Evolutionary conservation across 2,888 invertebrate genomes (phyloP).

Genomic region (Drosophila pegasa): DNA sequence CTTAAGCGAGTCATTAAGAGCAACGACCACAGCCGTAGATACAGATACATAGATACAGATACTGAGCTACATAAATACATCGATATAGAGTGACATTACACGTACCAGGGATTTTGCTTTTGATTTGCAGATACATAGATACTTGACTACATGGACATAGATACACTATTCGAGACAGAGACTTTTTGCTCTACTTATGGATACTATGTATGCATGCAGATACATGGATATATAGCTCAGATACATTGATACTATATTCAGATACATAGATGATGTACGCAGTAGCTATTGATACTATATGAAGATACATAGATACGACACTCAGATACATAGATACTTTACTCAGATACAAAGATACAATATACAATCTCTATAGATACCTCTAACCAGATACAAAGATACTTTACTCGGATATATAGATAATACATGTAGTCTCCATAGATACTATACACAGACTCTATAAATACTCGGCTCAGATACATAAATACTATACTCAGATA

Average conservation of each 20-base stretch:
- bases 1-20: constrained; percentile 52
- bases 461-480: too few species aligned
- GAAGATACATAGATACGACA: background rate
- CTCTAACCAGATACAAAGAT: background rate
- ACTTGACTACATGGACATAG: background rate
- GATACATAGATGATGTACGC: too few species aligned
- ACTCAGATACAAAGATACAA: background rate
- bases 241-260: background rate
- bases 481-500: too few species aligned
- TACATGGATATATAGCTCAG: background rate
- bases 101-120: constrained; percentile 16
- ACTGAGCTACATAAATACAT: constrained; percentile 12
- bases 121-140: constrained; percentile 22
- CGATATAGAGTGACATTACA: constrained; percentile 5
- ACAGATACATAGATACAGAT: constrained; percentile 21
- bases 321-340: background rate
- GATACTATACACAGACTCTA: too few species aligned
- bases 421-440: too few species aligned
- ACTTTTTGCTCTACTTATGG: background rate
- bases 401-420: background rate
- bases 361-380: too few species aligned
- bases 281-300: background rate
- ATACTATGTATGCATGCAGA: background rate
- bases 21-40: constrained; percentile 57
- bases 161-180: background rate